These are phyloP conservation scores for Harpalus rubripes DNA, from an alignment of 2,888 invertebrate species.

Conservation along the genomic window DNA sequence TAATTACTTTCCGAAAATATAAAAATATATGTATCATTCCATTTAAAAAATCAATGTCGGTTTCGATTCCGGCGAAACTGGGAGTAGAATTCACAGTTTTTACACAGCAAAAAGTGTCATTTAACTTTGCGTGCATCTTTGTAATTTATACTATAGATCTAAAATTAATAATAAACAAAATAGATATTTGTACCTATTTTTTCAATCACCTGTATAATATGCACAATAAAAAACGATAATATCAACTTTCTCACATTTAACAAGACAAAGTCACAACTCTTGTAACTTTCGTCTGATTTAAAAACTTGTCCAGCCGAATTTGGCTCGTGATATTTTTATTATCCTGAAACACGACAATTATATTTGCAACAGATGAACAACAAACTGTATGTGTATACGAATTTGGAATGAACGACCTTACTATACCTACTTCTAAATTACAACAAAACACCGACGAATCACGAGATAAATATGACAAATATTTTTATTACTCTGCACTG, in stretches of 20 bases:
- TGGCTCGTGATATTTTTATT: constrained; percentile 28
- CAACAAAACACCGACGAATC: neutral
- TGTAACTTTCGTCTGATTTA: constrained; percentile 4
- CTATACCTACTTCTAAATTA: neutral
- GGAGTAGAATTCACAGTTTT: no score
- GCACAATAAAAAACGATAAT: neutral
- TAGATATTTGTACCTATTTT: no score
- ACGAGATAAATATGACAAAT: neutral
- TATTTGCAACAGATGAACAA: constrained; percentile 15
- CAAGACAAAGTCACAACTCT: neutral
- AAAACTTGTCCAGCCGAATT: constrained; percentile 30
- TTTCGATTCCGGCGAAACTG: no score
- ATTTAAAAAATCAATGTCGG: no score
- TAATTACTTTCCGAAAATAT: no score
- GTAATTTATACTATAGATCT: no score
- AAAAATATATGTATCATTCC: no score
- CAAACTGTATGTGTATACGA: neutral
- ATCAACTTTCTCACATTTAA: neutral
- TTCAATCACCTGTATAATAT: no score
- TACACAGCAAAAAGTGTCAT: no score
- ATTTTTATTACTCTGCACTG: constrained; percentile 2
- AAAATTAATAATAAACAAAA: no score
- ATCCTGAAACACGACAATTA: constrained; percentile 38
- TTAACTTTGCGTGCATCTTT: no score
- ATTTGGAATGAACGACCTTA: neutral